Conservation (phyloP, 2,888 invertebrate species). For the Pristionchus entomophagus region DNA sequence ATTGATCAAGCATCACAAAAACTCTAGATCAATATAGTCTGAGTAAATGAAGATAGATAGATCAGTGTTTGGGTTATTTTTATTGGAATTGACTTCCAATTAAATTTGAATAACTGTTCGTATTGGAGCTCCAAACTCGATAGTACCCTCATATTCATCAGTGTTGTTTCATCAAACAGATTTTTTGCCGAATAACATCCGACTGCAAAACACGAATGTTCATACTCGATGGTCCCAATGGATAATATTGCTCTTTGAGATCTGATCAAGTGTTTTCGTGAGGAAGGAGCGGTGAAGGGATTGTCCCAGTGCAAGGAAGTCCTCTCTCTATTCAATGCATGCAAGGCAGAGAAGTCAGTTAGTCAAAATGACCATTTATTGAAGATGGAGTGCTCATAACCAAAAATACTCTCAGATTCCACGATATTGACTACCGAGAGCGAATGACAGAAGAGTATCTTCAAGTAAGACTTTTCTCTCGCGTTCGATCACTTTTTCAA, state of each 20-base stretch:
- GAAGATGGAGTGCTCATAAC: background rate
- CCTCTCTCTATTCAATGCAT: conserved; percentile 68
- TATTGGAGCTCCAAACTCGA: no score
- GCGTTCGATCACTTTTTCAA: no score
- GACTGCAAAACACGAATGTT: no score
- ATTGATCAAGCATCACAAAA: no score
- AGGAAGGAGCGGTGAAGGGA: conserved; percentile 68
- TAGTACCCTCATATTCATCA: no score
- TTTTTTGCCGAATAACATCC: no score
- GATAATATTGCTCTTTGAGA: conserved; percentile 51
- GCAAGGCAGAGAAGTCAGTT: conserved; percentile 70
- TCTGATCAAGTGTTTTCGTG: conserved; percentile 69
- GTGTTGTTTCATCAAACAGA: no score
- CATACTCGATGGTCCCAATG: background rate
- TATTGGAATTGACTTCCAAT: no score
- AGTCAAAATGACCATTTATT: background rate
- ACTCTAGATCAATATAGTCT: no score
- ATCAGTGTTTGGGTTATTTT: no score
- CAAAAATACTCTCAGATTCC: conserved; percentile 62
- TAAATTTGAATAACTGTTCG: no score
- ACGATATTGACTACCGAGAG: conserved; percentile 69
- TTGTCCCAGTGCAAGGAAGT: conserved; percentile 65
- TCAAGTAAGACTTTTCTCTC: background rate
- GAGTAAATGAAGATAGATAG: no score
- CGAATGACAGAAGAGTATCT: conserved; percentile 71